Percentiles rank a stretch among this genome's conserved stretches.
Evolutionary conservation across 2,113 vertebrate genomes (phyloP).

Genomic region (Tringa solitaria): DNA sequence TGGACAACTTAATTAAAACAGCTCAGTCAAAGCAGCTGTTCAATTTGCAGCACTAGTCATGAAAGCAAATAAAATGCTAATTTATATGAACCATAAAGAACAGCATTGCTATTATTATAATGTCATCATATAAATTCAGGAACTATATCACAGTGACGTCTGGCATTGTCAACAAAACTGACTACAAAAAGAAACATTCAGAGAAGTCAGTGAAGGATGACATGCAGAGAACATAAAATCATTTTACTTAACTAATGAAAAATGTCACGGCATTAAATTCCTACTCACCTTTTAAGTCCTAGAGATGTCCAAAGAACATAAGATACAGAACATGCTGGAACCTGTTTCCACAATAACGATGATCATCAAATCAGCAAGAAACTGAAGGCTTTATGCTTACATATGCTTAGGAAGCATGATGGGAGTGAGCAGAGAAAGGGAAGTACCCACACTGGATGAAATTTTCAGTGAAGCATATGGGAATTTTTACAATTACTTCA

Average conservation of each 20-base stretch:
- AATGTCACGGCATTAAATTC: background rate
- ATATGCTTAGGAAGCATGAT: background rate
- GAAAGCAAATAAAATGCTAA: conserved; percentile 44
- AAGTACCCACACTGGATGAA: background rate
- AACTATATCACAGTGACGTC: background rate
- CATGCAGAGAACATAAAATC: background rate
- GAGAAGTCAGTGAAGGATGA: background rate
- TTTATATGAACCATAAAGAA: conserved; percentile 22
- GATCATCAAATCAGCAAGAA: background rate
- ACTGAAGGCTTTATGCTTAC: background rate
- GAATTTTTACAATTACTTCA: background rate
- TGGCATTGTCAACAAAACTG: background rate
- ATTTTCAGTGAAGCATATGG: background rate
- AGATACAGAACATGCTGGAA: background rate
- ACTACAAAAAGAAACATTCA: background rate
- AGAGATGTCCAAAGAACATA: background rate
- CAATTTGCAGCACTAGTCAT: background rate
- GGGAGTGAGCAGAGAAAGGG: background rate
- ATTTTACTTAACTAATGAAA: background rate
- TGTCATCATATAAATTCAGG: conserved; percentile 12
- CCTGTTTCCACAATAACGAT: background rate
- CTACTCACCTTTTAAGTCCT: background rate
- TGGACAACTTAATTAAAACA: conserved; percentile 52
- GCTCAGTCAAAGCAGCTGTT: conserved; percentile 34
- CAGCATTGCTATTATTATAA: conserved; percentile 10